phyloP scores from a whole-genome alignment of 2,888 invertebrate species.

The Torymus aiolomorphi region DNA sequence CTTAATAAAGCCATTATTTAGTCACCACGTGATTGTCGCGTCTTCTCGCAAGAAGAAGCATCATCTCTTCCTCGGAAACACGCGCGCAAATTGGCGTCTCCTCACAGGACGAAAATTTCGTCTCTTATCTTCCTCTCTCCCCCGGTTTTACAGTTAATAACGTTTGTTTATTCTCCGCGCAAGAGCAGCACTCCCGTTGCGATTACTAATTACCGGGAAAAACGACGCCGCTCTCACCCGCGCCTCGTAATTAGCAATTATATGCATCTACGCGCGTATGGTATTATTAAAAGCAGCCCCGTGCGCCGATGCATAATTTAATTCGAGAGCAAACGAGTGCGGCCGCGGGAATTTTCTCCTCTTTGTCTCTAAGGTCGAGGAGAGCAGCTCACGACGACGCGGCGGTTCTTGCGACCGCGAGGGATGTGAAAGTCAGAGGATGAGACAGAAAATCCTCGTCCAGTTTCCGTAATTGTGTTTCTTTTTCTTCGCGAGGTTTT shows the following conservation, averaged over 20 bases:
- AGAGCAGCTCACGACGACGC: background rate
- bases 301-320: slow-evolving; percentile 42
- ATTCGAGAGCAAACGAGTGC: slow-evolving; percentile 14
- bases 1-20: too few species aligned
- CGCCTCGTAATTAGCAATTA: slow-evolving; percentile 49
- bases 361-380: too few species aligned
- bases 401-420: too few species aligned
- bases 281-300: slow-evolving; percentile 33
- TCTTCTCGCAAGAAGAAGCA: too few species aligned
- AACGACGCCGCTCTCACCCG: slow-evolving; percentile 22
- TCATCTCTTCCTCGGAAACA: background rate
- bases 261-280: slow-evolving; percentile 12
- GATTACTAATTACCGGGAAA: slow-evolving; percentile 43
- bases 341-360: slow-evolving; percentile 23
- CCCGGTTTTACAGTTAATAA: slow-evolving; percentile 49
- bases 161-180: slow-evolving; percentile 36
- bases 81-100: background rate
- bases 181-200: slow-evolving; percentile 40
- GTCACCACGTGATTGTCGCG: too few species aligned
- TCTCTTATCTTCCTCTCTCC: background rate
- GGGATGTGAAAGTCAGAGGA: slow-evolving; percentile 6
- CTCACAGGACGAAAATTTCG: slow-evolving; percentile 11
- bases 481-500: too few species aligned
- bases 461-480: too few species aligned
- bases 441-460: background rate